Evolutionary conservation across 92 coral and sea anemone species (phyloP), one percentile per base, ranked within the genome.

Genomic region (Phenganax marumi): DNA sequence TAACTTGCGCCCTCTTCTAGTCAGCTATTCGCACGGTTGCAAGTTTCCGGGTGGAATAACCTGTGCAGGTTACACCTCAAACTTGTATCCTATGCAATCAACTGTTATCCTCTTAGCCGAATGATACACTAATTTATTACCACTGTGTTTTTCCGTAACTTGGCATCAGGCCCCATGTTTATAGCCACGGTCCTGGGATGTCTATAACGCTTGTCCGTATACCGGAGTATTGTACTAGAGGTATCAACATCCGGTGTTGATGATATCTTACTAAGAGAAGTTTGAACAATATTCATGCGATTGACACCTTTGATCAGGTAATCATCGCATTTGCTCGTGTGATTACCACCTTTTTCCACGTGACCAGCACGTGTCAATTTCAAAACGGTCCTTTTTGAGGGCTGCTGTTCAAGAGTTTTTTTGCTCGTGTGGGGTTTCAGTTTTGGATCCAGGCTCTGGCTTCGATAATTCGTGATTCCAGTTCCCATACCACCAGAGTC

Each of bases 221-320:
- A 76, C 68, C 81, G 81, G 81, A 76, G 81, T 56, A 76, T 56
- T 76, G 81, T 76, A 66, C 68, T 76, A 19, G 68, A 68, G 23
- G 65, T 62, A 25, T 68, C 81, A 10, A 55, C 68, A 12, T 76
- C 81, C 56, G 68, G 81, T n/a, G 54, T 76, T 21, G 81, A 10
- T 52, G 57, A 54, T 14, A 76, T 17, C 81, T 68, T 76, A 17
- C 66, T 43, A n/a, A 21, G 68, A 55, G 65, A 48, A 6, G 33
- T 3, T 66, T 19, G 48, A 19, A 25, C 50, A 66, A 25, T 66
- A 49, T 66, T 49, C 50, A 25, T n/a, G 48, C 24, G 72, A 23
- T 33, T 49, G 43, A 6, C 26, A 0, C 17, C 33, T 24, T 23
- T 23, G 48, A 25, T 33, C 49, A 66, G 49, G 50, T 66, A 16